Percentiles rank a stretch among this genome's conserved stretches.
Conservation (phyloP, 1,140 invertebrate species). For the Teleogryllus occipitalis region DNA sequence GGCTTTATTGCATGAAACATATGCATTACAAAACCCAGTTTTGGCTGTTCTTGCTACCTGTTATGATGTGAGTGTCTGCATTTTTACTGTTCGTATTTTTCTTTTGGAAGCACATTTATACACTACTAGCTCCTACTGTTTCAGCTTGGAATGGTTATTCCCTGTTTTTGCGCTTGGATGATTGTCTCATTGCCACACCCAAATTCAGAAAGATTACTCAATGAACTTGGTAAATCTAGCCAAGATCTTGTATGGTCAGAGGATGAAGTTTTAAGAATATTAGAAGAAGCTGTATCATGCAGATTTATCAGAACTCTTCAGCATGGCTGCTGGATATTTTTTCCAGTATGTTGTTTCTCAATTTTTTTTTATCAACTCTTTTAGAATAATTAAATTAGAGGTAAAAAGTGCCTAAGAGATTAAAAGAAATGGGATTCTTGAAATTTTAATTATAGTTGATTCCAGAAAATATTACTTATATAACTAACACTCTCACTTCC, state of each 20-base stretch:
- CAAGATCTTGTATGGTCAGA: slow-evolving; percentile 8
- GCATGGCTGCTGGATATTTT: slow-evolving; percentile 51
- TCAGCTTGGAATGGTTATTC: slow-evolving; percentile 52
- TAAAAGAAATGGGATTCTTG: too few species aligned
- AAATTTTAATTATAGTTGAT: too few species aligned
- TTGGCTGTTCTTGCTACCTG: slow-evolving; percentile 54
- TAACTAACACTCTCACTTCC: neutral
- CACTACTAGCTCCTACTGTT: slow-evolving; percentile 24
- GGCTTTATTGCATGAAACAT: slow-evolving; percentile 47
- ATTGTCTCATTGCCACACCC: slow-evolving; percentile 31
- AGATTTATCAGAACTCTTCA: slow-evolving; percentile 45
- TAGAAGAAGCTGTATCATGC: slow-evolving; percentile 41
- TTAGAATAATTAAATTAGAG: too few species aligned
- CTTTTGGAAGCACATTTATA: neutral
- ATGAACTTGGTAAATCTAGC: neutral
- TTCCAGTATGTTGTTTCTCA: slow-evolving; percentile 42
- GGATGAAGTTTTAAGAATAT: slow-evolving; percentile 30
- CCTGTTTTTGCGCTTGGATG: slow-evolving; percentile 55
- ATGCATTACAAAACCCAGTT: slow-evolving; percentile 44
- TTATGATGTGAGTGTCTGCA: slow-evolving; percentile 47
- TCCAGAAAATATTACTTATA: neutral
- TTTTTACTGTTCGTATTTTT: neutral
- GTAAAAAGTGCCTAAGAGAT: too few species aligned
- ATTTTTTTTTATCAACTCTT: neutral
- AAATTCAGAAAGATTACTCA: neutral